Percentiles rank a stretch among this genome's conserved stretches.
These are phyloP conservation scores for Andrena haemorrhoa DNA, from an alignment of 2,888 invertebrate species.

Conservation along the genomic window DNA sequence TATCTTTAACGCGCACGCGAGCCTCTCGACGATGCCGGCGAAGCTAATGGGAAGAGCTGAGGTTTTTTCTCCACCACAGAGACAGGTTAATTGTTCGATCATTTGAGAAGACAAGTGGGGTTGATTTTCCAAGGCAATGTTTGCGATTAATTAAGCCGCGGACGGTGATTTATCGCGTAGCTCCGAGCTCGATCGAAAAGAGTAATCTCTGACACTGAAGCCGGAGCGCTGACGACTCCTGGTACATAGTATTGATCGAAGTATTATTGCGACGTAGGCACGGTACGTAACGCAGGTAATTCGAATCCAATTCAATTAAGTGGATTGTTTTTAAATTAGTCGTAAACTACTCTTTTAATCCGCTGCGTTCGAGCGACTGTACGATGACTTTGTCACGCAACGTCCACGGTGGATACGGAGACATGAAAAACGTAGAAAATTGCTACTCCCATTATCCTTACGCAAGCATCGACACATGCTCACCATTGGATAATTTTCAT, in stretches of 20 bases:
- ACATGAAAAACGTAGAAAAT: conserved; percentile 13
- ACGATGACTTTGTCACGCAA: background rate
- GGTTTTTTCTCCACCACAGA: background rate
- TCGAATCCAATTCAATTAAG: too few relatives aligned
- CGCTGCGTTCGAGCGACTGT: background rate
- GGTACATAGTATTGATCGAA: background rate
- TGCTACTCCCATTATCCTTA: conserved; percentile 15
- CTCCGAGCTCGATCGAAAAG: background rate
- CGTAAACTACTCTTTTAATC: too few relatives aligned
- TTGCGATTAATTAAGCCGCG: conserved; percentile 14
- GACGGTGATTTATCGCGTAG: conserved; percentile 15
- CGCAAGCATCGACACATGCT: conserved; percentile 13
- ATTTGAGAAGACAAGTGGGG: background rate
- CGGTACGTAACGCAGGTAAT: too few relatives aligned
- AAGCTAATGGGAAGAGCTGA: background rate
- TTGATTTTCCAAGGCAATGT: conserved; percentile 4
- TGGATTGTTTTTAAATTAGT: too few relatives aligned
- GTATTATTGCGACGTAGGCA: background rate
- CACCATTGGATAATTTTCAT: conserved; percentile 42
- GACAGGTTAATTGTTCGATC: background rate
- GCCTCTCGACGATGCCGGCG: background rate
- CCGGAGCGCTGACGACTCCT: background rate
- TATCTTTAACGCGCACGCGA: background rate
- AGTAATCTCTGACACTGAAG: too few relatives aligned
- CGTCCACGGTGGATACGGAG: background rate